Percentiles rank a stretch among this genome's conserved stretches.
phyloP scores from a whole-genome alignment of 2,888 invertebrate genomes.

The Stegophylla sp. region DNA sequence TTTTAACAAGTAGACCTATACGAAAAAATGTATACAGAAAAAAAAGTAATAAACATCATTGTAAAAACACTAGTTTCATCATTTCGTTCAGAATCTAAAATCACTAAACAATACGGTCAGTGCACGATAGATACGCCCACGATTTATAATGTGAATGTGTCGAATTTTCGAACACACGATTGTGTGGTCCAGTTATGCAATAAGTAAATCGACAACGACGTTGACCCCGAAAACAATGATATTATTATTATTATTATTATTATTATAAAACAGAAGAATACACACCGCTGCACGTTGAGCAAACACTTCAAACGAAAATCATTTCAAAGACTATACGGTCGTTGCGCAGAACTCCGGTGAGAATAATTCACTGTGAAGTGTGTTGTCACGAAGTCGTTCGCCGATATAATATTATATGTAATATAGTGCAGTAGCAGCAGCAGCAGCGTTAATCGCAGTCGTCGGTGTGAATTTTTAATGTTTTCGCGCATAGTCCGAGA shows the following conservation, averaged over 20 bases:
- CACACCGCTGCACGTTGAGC: not conserved
- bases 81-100: no score
- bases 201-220: not conserved
- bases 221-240: constrained; percentile 35
- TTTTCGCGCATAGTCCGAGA: not conserved
- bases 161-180: not conserved
- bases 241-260: not conserved
- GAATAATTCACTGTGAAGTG: constrained; percentile 32
- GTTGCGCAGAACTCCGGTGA: not conserved
- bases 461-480: not conserved
- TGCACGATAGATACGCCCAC: not conserved
- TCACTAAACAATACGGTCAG: no score
- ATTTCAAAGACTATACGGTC: no score
- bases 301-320: constrained; percentile 29
- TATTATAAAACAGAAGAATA: no score
- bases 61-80: no score
- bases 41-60: no score
- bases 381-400: constrained; percentile 40
- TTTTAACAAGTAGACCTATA: no score
- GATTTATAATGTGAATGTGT: not conserved
- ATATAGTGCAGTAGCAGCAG: no score
- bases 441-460: no score
- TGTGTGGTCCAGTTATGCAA: not conserved
- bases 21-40: no score
- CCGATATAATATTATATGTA: not conserved